Base-by-base conservation (phyloP, 2,797 vertebrate genomes). In the Gallirallus australis region DNA sequence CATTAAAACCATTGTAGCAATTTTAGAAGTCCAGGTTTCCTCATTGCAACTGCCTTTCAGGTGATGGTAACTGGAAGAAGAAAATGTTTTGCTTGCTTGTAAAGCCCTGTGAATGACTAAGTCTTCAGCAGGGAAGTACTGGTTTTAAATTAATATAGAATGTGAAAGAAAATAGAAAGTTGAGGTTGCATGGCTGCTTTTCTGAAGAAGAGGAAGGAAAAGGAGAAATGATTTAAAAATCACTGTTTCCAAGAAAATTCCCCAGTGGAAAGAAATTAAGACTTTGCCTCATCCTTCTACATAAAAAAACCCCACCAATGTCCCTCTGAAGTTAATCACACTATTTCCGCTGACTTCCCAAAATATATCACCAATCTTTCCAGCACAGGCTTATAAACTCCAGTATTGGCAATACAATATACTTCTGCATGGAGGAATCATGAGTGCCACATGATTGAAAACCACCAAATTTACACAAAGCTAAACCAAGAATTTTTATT, bases 381-480 rank as follows among this genome's bases (percentile, higher is more conserved):
- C 84, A 82, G 39, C 59, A 80, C 7, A 48, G 42, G 37, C 30
- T 68, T 68, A 57, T n/a, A 53, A 94, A 75, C 53, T 69, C 45
- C n/a, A 65, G 23, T 47, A 78, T 1, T 88, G 35, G 20, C 77
- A 87, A 76, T 27, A 47, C 13, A 42, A 16, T 17, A 28, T 53
- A 78, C 7, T 52, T 91, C 52, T 87, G 28, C 54, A 52, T 39
- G 47, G 24, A 95, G 25, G 40, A 87, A 82, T n/a, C 17, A 25
- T 60, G 82, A 70, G 27, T 64, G 52, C 21, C 61, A 59, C 31
- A 35, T 63, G 64, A 84, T 1, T 87, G 84, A 91, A 76, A 79
- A 87, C 17, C 52, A 91, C 10, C 11, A 47, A 81, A 86, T 78
- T 75, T 47, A 93, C n/a, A 81, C 7, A 84, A 88, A 93, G 77